Percentiles rank a stretch among this genome's conserved stretches.
Evolutionary conservation across 1,140 invertebrate genomes (phyloP).

Genomic region (Panagrolaimus sp.): DNA sequence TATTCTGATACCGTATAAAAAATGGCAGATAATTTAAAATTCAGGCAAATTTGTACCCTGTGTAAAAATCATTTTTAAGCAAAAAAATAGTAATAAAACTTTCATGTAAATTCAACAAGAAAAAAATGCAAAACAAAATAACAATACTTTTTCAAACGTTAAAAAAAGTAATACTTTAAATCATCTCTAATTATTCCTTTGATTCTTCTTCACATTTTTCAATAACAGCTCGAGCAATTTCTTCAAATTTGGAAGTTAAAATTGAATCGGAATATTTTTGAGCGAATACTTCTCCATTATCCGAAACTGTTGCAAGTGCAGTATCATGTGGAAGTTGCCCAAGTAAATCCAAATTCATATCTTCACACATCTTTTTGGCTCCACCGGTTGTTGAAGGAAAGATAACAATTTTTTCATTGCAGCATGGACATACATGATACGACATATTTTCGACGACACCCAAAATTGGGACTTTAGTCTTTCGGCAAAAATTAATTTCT

Average conservation of each 20-base stretch:
- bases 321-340: conserved; percentile 55
- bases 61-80: no score
- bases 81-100: no score
- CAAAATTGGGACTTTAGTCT: conserved; percentile 75
- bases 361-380: conserved; percentile 53
- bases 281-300: conserved; percentile 55
- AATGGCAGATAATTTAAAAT: no score
- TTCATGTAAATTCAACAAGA: no score
- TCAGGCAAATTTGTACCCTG: no score
- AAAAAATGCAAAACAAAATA: no score
- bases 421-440: conserved; percentile 80
- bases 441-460: conserved; percentile 89
- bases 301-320: conserved; percentile 36
- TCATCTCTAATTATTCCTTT: no score
- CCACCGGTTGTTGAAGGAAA: conserved; percentile 59
- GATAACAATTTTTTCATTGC: conserved; percentile 63
- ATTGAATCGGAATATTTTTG: conserved; percentile 43
- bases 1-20: no score
- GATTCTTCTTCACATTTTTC: conserved; percentile 31
- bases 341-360: conserved; percentile 47
- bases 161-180: no score
- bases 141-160: no score
- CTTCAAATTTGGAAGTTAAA: conserved; percentile 40
- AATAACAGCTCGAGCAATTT: conserved; percentile 38
- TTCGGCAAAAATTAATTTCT: conserved; percentile 83